These are phyloP conservation scores for Mormyrus lacerda DNA, from an alignment of 2,113 vertebrate genomes.

Conservation along the genomic window DNA sequence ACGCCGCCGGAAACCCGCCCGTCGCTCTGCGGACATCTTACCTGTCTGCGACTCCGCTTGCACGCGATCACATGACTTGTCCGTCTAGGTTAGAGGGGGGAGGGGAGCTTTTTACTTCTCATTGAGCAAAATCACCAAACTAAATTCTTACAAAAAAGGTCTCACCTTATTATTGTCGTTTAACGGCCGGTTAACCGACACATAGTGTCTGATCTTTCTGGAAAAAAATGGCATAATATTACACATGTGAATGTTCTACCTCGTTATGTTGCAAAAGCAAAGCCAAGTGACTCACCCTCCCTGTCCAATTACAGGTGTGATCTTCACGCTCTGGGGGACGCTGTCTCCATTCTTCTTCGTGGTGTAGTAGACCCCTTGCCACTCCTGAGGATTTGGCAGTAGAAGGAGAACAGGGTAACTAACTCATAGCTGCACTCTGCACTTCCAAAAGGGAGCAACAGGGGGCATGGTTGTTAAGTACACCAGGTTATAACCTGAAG, in stretches of 20 bases:
- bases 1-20: not conserved
- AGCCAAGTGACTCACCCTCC: slow-evolving; percentile 75
- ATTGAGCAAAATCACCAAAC: not conserved
- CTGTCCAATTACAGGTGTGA: slow-evolving; percentile 92
- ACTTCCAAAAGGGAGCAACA: not conserved
- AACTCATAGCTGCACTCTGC: not conserved
- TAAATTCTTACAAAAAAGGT: not conserved
- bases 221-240: slow-evolving; percentile 34
- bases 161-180: slow-evolving; percentile 89
- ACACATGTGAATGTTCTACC: not conserved
- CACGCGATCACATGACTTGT: slow-evolving; percentile 77
- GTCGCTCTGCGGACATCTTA: slow-evolving; percentile 37
- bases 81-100: slow-evolving; percentile 59
- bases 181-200: slow-evolving; percentile 94
- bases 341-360: slow-evolving; percentile 94
- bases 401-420: slow-evolving; percentile 6
- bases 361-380: slow-evolving; percentile 91
- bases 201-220: slow-evolving; percentile 99
- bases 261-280: not conserved
- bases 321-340: slow-evolving; percentile 94
- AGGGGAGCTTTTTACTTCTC: not conserved
- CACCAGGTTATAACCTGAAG: not conserved
- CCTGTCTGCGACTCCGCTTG: slow-evolving; percentile 87
- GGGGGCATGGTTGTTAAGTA: not conserved
- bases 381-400: slow-evolving; percentile 65